Evolutionary conservation across 2,113 vertebrate genomes (phyloP).

Genomic region (Varanus salvator): DNA sequence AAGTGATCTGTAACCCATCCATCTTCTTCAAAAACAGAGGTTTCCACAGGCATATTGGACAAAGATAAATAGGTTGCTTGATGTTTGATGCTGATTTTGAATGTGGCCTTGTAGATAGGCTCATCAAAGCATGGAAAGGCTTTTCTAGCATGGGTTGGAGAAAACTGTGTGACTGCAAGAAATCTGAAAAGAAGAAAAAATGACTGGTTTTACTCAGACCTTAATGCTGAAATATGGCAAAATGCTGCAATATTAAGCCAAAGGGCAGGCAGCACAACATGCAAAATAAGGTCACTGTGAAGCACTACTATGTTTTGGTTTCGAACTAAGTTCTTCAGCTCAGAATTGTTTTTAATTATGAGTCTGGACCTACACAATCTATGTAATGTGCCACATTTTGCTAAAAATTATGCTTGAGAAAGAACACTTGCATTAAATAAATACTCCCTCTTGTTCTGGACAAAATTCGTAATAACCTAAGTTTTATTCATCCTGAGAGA

Average conservation of each 20-base stretch:
- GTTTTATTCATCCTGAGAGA: constrained; percentile 1
- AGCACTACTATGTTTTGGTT: not conserved
- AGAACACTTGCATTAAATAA: constrained; percentile 28
- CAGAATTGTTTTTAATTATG: constrained; percentile 44
- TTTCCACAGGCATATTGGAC: constrained; percentile 96
- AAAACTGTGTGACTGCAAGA: constrained; percentile 96
- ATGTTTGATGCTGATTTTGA: constrained; percentile 92
- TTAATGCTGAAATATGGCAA: constrained; percentile 10
- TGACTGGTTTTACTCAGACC: constrained; percentile 20
- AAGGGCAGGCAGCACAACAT: constrained; percentile 1
- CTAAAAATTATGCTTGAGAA: constrained; percentile 23
- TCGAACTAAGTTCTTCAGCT: constrained; percentile 39
- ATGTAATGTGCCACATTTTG: constrained; percentile 14
- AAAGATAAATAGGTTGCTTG: constrained; percentile 92
- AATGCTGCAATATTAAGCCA: not conserved
- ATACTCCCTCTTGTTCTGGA: not conserved
- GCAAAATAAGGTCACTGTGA: constrained; percentile 29
- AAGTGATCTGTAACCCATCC: constrained; percentile 93
- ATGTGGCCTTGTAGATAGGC: constrained; percentile 98
- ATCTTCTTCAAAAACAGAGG: constrained; percentile 86
- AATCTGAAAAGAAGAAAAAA: constrained; percentile 78
- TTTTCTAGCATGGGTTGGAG: constrained; percentile 95
- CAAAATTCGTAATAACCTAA: constrained; percentile 9
- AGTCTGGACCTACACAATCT: not conserved
- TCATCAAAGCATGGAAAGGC: constrained; percentile 98